Percentiles rank a stretch among this genome's conserved stretches.
phyloP scores from a whole-genome alignment of 1,140 invertebrate genomes.

The Bombus huntii region DNA sequence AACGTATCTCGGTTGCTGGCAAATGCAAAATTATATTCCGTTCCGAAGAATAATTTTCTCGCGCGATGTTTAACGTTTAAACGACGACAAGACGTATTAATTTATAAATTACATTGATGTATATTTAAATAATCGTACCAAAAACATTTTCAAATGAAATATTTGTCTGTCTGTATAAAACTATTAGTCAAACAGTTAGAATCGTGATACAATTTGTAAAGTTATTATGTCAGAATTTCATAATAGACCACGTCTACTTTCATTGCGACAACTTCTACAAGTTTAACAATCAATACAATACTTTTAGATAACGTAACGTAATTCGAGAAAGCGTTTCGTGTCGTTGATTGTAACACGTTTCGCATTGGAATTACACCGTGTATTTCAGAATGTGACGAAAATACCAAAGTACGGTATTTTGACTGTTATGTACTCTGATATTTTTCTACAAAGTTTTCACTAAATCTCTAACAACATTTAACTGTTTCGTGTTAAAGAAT shows the following conservation, averaged over 20 bases:
- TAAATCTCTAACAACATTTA: background rate
- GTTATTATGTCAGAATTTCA: background rate
- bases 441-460: background rate
- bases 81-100: no score
- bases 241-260: background rate
- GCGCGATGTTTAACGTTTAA: no score
- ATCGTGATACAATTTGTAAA: background rate
- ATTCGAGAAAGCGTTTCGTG: constrained; percentile 41
- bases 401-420: constrained; percentile 5
- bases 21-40: no score
- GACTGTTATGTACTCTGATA: no score
- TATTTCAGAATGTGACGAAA: constrained; percentile 18
- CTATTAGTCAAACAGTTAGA: background rate
- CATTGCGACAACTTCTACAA: constrained; percentile 9
- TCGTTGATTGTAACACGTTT: constrained; percentile 28
- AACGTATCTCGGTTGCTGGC: no score
- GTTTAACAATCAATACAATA: constrained; percentile 21
- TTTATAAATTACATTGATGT: no score
- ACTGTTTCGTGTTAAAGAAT: no score
- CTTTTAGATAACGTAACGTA: constrained; percentile 36
- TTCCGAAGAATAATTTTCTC: no score
- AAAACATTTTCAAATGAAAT: background rate
- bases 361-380: constrained; percentile 24
- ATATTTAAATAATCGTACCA: no score
- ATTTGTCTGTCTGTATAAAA: background rate